These are phyloP conservation scores for Bos taurus DNA, from an alignment of 2,113 vertebrate species.

Conservation along the genomic window DNA sequence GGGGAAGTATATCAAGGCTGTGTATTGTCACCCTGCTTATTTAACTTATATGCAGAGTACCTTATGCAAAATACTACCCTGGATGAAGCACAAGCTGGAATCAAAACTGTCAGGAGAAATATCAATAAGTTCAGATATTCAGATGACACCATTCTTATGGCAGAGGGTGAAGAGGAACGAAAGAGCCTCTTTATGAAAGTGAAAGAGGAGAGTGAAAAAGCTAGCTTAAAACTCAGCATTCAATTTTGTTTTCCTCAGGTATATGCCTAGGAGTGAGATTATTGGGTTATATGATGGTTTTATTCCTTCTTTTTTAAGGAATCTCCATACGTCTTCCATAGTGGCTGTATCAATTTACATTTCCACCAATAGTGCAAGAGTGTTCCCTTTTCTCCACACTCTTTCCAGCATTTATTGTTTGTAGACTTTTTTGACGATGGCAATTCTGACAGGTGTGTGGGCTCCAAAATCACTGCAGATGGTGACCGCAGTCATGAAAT, in stretches of 20 bases:
- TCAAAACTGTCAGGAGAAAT: not conserved
- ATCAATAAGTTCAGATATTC: not conserved
- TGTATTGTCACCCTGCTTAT: not conserved
- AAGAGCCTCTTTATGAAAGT: not conserved
- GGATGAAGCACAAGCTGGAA: not conserved
- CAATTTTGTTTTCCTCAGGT: not conserved
- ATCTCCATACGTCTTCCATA: not conserved
- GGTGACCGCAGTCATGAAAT: not conserved
- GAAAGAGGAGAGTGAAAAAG: not conserved
- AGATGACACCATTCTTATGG: not conserved
- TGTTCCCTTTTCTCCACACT: not conserved
- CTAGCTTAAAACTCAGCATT: not conserved
- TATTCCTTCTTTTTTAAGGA: not conserved
- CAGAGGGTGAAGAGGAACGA: not conserved
- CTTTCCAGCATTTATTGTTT: not conserved
- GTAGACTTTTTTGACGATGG: not conserved
- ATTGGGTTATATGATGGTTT: not conserved
- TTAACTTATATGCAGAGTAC: not conserved
- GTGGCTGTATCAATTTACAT: not conserved
- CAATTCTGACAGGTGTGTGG: not conserved
- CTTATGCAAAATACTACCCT: accelerated
- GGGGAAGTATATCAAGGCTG: not conserved
- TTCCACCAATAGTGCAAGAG: not conserved
- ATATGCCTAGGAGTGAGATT: not conserved
- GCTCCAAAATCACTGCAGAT: not conserved